These are phyloP conservation scores for Hydrozoanthus gracilis DNA, from an alignment of 92 coral and sea anemone species.

Conservation along the genomic window DNA sequence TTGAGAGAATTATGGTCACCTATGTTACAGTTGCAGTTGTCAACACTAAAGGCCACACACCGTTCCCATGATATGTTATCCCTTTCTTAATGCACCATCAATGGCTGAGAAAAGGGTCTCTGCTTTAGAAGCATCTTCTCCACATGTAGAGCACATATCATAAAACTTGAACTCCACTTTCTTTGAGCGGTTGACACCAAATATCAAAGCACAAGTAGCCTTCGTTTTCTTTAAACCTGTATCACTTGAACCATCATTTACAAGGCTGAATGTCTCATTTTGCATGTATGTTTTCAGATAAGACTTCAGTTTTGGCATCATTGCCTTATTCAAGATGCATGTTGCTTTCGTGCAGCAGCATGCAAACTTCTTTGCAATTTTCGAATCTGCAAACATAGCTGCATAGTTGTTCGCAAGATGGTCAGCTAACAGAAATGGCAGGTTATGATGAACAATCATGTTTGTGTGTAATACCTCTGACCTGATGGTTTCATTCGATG, in stretches of 20 bases:
- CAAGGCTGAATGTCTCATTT: constrained; percentile 52
- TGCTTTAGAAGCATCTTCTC: constrained; percentile 58
- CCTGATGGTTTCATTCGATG: constrained; percentile 42
- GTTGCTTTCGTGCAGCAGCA: constrained; percentile 54
- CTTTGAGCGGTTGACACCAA: constrained; percentile 49
- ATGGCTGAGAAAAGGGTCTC: constrained; percentile 53
- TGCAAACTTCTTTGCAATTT: constrained; percentile 55
- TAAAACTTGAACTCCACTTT: constrained; percentile 50
- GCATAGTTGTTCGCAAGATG: constrained; percentile 48
- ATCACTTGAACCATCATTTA: constrained; percentile 52
- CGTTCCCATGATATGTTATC: constrained; percentile 51
- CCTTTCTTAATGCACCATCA: constrained; percentile 52
- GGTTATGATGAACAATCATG: constrained; percentile 55
- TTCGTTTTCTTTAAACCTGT: constrained; percentile 53
- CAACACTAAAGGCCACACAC: constrained; percentile 56
- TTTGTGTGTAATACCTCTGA: constrained; percentile 55
- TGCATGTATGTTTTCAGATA: constrained; percentile 50
- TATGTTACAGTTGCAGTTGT: constrained; percentile 53
- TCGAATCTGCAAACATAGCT: constrained; percentile 54
- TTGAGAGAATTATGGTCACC: constrained; percentile 54
- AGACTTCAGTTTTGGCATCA: constrained; percentile 49
- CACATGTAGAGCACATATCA: constrained; percentile 53
- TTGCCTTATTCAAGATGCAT: constrained; percentile 50
- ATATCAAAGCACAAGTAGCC: constrained; percentile 57
- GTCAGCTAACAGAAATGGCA: constrained; percentile 55